A percentile compares a stretch with the other conserved stretches of the same genome.
Conservation (phyloP, 1,140 invertebrate species). For the Radopholus similis region DNA sequence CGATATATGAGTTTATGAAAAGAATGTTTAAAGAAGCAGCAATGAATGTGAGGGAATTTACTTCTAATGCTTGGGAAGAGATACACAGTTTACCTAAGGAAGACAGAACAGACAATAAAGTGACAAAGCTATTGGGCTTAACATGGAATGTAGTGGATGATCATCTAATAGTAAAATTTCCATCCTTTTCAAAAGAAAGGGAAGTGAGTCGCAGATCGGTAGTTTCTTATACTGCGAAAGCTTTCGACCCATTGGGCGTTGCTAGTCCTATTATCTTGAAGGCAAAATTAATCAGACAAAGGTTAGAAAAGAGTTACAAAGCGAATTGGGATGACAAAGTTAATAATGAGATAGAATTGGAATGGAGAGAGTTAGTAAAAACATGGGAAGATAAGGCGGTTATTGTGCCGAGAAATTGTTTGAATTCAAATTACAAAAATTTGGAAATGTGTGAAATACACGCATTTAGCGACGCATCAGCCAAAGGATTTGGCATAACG, state of each 20-base stretch:
- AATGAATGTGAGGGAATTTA: constrained; percentile 9
- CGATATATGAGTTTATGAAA: background rate
- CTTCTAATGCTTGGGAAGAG: background rate
- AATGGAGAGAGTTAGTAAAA: background rate
- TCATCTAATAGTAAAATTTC: background rate
- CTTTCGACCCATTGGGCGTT: background rate
- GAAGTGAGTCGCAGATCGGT: background rate
- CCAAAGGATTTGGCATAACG: too few relatives aligned
- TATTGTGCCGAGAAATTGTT: background rate
- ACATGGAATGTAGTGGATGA: background rate
- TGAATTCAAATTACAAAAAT: too few relatives aligned
- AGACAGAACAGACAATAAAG: constrained; percentile 1
- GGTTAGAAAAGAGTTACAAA: background rate
- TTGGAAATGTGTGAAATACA: too few relatives aligned
- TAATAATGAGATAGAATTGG: background rate
- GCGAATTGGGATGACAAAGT: background rate
- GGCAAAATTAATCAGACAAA: background rate
- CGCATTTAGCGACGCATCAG: too few relatives aligned
- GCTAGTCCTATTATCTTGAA: background rate
- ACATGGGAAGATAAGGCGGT: background rate
- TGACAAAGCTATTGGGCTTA: background rate
- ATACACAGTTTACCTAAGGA: background rate
- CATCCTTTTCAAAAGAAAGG: background rate
- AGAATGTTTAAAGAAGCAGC: background rate
- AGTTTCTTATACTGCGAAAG: background rate